Percentiles rank a stretch among this genome's conserved stretches.
Conservation (phyloP, 2,113 vertebrate species). For the Himantopus leucocephalus region DNA sequence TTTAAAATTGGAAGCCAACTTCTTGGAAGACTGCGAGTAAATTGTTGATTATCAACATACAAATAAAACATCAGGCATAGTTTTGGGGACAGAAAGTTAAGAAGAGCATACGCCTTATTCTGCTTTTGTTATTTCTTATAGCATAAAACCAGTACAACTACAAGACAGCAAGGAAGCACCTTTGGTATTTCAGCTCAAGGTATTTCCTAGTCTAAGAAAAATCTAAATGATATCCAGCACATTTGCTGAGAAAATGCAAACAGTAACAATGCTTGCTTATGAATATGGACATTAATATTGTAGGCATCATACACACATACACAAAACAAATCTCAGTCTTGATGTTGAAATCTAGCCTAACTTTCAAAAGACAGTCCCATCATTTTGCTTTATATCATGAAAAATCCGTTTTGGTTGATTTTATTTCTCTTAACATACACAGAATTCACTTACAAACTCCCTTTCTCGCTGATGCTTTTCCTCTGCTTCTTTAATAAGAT, state of each 20-base stretch:
- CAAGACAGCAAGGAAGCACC: background rate
- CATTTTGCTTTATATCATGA: background rate
- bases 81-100: background rate
- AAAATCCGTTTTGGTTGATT: background rate
- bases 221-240: background rate
- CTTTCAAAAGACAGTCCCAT: background rate
- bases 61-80: background rate
- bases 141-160: background rate
- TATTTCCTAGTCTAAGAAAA: background rate
- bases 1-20: background rate
- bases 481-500: conserved; percentile 95
- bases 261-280: background rate
- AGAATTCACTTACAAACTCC: conserved; percentile 88
- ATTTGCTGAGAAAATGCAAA: background rate
- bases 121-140: background rate
- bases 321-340: background rate
- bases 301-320: background rate
- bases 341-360: background rate
- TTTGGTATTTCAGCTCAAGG: background rate
- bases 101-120: background rate
- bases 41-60: background rate
- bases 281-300: background rate
- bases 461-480: conserved; percentile 94
- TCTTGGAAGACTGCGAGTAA: background rate
- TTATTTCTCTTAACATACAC: background rate